Evolutionary conservation across 2,113 vertebrate genomes (phyloP).

Genomic region (Ctenodactylus gundi): DNA sequence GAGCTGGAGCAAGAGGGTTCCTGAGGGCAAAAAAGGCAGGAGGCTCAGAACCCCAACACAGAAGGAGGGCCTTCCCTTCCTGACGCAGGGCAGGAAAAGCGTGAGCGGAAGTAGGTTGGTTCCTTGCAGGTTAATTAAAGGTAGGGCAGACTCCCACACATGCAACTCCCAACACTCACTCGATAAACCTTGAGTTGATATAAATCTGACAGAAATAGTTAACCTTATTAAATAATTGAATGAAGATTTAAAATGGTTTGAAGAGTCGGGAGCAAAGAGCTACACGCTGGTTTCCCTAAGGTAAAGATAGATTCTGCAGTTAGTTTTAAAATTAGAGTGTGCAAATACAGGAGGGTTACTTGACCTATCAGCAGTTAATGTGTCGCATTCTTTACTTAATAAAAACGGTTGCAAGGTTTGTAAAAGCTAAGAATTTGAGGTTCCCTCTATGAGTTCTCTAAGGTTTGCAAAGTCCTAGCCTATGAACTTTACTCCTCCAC

Average conservation of each 20-base stretch:
- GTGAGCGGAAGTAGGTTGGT: not conserved
- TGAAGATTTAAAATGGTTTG: not conserved
- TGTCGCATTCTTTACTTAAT: not conserved
- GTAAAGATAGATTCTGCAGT: not conserved
- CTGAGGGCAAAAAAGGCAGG: too few species aligned
- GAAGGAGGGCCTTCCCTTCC: too few species aligned
- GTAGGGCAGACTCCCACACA: not conserved
- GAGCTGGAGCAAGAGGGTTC: not conserved
- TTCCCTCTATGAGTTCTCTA: not conserved
- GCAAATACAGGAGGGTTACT: not conserved
- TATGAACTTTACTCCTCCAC: not conserved
- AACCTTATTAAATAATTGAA: not conserved
- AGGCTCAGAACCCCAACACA: not conserved
- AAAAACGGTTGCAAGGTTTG: not conserved
- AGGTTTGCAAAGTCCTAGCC: not conserved
- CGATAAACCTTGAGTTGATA: not conserved
- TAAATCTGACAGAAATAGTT: not conserved
- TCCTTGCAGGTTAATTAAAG: not conserved
- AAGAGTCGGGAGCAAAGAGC: not conserved
- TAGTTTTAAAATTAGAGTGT: not conserved
- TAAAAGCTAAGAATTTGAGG: not conserved
- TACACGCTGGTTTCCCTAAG: not conserved
- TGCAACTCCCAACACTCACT: not conserved
- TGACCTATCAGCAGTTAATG: not conserved
- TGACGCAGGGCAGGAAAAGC: not conserved